Evolutionary conservation across 2,797 vertebrate species (phyloP).

Genomic region (Molossus molossus): DNA sequence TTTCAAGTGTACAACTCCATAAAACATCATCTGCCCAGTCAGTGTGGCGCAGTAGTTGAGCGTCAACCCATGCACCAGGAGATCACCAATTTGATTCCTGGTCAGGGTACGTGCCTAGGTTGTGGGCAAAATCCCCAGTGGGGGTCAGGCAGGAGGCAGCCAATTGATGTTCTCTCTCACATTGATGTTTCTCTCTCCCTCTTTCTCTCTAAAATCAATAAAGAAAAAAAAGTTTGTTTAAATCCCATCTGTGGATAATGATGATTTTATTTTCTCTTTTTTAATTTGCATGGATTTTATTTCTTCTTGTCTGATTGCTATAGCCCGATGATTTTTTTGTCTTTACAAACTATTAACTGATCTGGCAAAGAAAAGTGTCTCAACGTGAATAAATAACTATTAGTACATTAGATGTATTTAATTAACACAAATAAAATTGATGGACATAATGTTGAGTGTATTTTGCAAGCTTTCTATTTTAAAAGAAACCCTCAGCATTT

Average conservation of each 20-base stretch:
- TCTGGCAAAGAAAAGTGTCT: constrained; percentile 72
- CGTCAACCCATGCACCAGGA: too few species aligned
- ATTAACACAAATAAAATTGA: constrained; percentile 77
- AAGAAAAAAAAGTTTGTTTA: too few species aligned
- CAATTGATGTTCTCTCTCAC: too few species aligned
- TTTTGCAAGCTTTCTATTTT: constrained; percentile 52
- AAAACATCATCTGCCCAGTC: too few species aligned
- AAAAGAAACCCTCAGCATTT: constrained; percentile 37
- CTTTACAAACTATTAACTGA: constrained; percentile 66
- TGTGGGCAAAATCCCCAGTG: too few species aligned
- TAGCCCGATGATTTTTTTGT: neutral
- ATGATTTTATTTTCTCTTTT: neutral
- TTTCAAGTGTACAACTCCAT: too few species aligned
- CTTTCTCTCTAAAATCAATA: too few species aligned
- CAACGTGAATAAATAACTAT: constrained; percentile 73
- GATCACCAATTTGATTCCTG: too few species aligned
- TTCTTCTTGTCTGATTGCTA: neutral
- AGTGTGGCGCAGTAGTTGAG: too few species aligned
- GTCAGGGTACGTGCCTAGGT: too few species aligned
- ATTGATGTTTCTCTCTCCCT: too few species aligned
- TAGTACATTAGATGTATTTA: constrained; percentile 77
- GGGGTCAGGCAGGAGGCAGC: too few species aligned
- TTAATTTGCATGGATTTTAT: neutral
- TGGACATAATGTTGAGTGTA: constrained; percentile 48
- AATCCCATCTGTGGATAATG: neutral